Evolutionary conservation across 2,888 invertebrate species (phyloP), one percentile per base, ranked within the genome.

Genomic region (Melieria crassipennis): DNA sequence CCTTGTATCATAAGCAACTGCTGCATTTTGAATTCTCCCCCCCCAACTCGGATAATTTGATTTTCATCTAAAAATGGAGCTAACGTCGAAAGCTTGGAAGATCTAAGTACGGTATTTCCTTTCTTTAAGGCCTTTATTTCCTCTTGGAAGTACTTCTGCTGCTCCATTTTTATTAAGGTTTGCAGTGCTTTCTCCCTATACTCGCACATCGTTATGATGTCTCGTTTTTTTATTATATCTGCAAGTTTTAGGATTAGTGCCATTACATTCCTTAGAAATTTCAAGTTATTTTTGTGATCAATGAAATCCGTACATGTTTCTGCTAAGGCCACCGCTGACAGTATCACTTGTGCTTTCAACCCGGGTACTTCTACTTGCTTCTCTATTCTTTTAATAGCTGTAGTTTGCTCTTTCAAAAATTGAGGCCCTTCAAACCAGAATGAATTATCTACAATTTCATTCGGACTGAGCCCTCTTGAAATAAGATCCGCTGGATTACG

Each of bases 21-120:
- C 57, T 11, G 42, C 45, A 55, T 63, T 63, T 50, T 13, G 42
- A 69, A 43, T 4, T 64, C 30, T 9, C 56, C 70, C 46, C 65
- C 64, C 9, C 65, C 64, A 7, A 69, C 50, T 57, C 64, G 10
- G 43, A 69, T 69, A n/a, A 69, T 64, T n/a, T n/a, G 42, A 13
- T 61, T n/a, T 6, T 46, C 30, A 30, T 64, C 58, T 56, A 52
- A 3, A 13, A 70, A 50, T 46, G 58, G 64, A 13, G 16, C 63
- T 57, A 58, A 46, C 4, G 45, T 60, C n/a, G n/a, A 6, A 16
- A 60, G 60, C 7, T 60, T 60, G 7, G 60, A 60, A 2, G 5
- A 11, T 60, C 46, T 60, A 11, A 45, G 45, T n/a, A 60, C 60
- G 60, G 11, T 60, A 13, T 60, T 60, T 5, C 46, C 46, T n/a